These are phyloP conservation scores for Potorous gilbertii DNA, from an alignment of 2,797 vertebrate species.

Conservation along the genomic window DNA sequence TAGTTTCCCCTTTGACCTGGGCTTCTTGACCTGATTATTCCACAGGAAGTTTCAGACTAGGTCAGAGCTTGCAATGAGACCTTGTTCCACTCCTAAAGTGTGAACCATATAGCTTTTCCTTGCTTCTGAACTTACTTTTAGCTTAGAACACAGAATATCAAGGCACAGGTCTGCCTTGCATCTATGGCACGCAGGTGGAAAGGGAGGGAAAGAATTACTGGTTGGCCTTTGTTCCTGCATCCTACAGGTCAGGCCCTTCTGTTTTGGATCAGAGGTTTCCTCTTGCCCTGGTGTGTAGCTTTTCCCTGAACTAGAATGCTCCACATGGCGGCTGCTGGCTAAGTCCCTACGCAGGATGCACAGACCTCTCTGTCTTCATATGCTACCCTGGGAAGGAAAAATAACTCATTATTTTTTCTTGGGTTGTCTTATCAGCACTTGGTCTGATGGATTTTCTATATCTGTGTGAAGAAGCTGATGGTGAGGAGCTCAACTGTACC, in stretches of 20 bases:
- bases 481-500: not conserved
- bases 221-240: not conserved
- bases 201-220: not conserved
- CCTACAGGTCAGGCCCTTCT: not conserved
- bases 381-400: not conserved
- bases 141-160: not conserved
- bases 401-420: not conserved
- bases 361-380: not conserved
- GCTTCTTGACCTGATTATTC: not conserved
- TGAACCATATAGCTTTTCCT: not conserved
- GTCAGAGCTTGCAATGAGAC: not conserved
- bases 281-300: not conserved
- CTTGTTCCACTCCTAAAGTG: not conserved
- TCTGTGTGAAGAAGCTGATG: not conserved
- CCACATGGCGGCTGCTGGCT: not conserved
- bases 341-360: not conserved
- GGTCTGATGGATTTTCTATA: not conserved
- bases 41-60: not conserved
- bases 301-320: not conserved
- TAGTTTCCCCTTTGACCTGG: not conserved
- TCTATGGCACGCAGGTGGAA: not conserved
- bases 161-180: not conserved
- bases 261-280: not conserved
- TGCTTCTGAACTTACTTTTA: not conserved
- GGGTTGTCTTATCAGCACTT: not conserved